phyloP scores from a whole-genome alignment of 2,113 vertebrate genomes.

The Narcine bancroftii region DNA sequence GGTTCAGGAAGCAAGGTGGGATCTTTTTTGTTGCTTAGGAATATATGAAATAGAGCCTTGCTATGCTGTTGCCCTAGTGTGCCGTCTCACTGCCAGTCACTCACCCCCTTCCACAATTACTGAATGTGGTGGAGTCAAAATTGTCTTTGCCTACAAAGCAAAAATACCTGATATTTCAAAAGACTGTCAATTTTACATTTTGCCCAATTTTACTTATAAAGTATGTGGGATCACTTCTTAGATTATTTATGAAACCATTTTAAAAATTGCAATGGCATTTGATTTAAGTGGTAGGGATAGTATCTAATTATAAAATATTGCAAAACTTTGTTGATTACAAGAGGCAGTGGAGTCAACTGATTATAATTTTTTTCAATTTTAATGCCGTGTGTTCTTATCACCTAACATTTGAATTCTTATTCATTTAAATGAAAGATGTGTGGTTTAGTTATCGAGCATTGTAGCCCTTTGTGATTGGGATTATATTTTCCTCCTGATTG shows the following conservation, averaged over 20 bases:
- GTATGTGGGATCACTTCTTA: background rate
- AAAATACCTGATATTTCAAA: background rate
- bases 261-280: background rate
- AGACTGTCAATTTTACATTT: background rate
- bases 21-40: background rate
- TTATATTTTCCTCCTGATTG: background rate
- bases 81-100: background rate
- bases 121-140: too few relatives aligned
- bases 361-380: background rate
- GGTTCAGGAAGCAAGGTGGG: slow-evolving; percentile 89
- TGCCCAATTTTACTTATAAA: too few relatives aligned
- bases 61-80: background rate
- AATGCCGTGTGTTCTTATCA: background rate
- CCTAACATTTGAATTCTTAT: background rate
- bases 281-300: background rate
- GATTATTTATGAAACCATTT: background rate
- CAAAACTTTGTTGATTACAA: background rate
- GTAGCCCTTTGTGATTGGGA: background rate
- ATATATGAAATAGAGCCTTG: background rate
- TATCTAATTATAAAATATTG: background rate
- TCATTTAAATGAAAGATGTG: background rate
- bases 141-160: background rate
- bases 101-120: too few relatives aligned
- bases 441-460: background rate
- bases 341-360: background rate